These are phyloP conservation scores for Seira ritae DNA, from an alignment of 2,888 invertebrate species.

Conservation along the genomic window DNA sequence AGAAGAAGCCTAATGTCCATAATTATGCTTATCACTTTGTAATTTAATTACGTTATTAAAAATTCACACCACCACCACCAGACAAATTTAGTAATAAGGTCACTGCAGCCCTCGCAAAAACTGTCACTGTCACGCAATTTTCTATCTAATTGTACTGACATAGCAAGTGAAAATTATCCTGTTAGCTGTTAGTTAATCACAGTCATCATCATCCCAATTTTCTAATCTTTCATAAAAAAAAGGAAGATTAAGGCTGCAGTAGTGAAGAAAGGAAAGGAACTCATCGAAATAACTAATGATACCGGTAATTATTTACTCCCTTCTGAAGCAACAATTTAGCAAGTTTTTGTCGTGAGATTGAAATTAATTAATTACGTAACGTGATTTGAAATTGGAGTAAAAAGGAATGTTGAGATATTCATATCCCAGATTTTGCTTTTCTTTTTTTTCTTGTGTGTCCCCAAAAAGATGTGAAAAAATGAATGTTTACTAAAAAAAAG, in stretches of 20 bases:
- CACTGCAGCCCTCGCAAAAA: not conserved
- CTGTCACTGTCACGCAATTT: not conserved
- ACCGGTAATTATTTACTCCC: not conserved
- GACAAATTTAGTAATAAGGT: not conserved
- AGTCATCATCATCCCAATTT: not conserved
- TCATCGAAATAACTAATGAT: not conserved
- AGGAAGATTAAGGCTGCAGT: not conserved
- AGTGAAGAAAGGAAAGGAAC: not conserved
- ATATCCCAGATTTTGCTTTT: not conserved
- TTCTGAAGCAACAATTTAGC: too few species aligned
- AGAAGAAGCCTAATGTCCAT: too few species aligned
- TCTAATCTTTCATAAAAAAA: not conserved
- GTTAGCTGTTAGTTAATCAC: not conserved
- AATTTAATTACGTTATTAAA: not conserved
- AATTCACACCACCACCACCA: not conserved
- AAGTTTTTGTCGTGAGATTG: not conserved
- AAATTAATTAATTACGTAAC: not conserved
- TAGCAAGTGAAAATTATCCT: not conserved
- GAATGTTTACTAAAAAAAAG: not conserved
- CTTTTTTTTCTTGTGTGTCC: not conserved
- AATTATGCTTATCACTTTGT: too few species aligned
- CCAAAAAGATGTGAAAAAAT: not conserved
- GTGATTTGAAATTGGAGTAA: not conserved
- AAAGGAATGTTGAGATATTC: not conserved
- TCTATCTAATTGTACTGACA: not conserved